Evolutionary conservation across 2,888 invertebrate genomes (phyloP).

Genomic region (Phengaris arion): DNA sequence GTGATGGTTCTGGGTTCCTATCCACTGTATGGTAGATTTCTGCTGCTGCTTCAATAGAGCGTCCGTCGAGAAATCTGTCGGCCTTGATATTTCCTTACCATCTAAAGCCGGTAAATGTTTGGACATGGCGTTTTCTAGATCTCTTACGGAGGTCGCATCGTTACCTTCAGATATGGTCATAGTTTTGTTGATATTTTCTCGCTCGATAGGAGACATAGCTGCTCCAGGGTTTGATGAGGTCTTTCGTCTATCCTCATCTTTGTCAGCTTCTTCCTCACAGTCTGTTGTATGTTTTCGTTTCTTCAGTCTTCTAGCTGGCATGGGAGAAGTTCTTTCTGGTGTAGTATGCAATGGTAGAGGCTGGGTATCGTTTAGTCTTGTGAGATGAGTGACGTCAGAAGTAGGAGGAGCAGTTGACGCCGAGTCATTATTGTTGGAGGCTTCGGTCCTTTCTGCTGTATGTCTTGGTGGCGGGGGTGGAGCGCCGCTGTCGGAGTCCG

Average conservation of each 20-base stretch:
- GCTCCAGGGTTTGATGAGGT: conserved; percentile 68
- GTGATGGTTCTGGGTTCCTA: conserved; percentile 87
- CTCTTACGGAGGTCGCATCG: conserved; percentile 87
- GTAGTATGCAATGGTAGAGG: conserved; percentile 67
- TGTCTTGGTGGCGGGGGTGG: conserved; percentile 65
- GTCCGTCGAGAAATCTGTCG: conserved; percentile 93
- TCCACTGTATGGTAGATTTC: conserved; percentile 93
- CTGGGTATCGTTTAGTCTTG: conserved; percentile 66
- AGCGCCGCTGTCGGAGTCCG: conserved; percentile 86
- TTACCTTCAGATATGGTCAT: conserved; percentile 66
- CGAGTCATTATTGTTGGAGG: conserved; percentile 63
- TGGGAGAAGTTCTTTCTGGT: conserved; percentile 76
- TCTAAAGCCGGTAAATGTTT: conserved; percentile 89
- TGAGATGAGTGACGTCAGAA: conserved; percentile 69
- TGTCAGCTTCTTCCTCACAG: conserved; percentile 66
- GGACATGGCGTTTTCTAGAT: conserved; percentile 97
- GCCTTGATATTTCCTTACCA: conserved; percentile 79
- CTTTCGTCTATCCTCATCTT: conserved; percentile 71
- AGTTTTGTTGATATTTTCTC: conserved; percentile 61
- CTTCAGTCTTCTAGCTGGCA: conserved; percentile 81
- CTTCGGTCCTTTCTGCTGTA: conserved; percentile 63
- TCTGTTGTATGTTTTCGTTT: conserved; percentile 72
- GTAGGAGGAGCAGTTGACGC: conserved; percentile 68
- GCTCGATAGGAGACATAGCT: conserved; percentile 65
- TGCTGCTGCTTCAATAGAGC: conserved; percentile 90